phyloP scores from a whole-genome alignment of 2,888 invertebrate species.

The Drosophila paranaensis region DNA sequence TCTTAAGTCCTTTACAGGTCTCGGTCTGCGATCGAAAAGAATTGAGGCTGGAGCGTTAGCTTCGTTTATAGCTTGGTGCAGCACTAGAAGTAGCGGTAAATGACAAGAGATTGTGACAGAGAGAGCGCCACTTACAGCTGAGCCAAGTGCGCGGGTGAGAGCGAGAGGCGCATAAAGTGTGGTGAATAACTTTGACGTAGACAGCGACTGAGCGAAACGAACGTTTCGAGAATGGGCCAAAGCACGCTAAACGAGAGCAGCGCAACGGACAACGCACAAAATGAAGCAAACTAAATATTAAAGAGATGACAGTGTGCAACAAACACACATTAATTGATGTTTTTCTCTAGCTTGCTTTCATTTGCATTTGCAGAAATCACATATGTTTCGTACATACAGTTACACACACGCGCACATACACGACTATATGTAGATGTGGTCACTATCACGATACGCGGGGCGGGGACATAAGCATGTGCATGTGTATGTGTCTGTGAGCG shows the following conservation, averaged over 20 bases:
- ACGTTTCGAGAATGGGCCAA: constrained; percentile 63
- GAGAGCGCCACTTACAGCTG: constrained; percentile 49
- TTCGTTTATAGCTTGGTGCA: constrained; percentile 19
- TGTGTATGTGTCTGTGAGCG: not conserved
- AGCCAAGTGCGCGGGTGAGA: constrained; percentile 46
- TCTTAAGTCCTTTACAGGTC: constrained; percentile 3
- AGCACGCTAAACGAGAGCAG: constrained; percentile 50
- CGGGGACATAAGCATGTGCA: constrained; percentile 26
- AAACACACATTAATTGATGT: constrained; percentile 18
- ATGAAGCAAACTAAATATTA: constrained; percentile 35
- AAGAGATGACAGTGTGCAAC: constrained; percentile 31
- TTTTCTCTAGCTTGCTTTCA: constrained; percentile 1
- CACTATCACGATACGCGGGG: constrained; percentile 15
- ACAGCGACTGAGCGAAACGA: constrained; percentile 54
- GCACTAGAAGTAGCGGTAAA: constrained; percentile 55
- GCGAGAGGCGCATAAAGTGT: constrained; percentile 42
- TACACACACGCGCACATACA: not conserved
- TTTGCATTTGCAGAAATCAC: constrained; percentile 27
- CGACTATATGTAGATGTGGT: not conserved
- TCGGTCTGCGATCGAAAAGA: constrained; percentile 20
- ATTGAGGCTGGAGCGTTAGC: constrained; percentile 22
- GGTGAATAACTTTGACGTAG: constrained; percentile 50
- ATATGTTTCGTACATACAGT: not conserved
- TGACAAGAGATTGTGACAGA: constrained; percentile 41
- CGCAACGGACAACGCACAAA: constrained; percentile 34